Base-by-base conservation (phyloP, 1,140 invertebrate species). In the Megalopta genalis region DNA sequence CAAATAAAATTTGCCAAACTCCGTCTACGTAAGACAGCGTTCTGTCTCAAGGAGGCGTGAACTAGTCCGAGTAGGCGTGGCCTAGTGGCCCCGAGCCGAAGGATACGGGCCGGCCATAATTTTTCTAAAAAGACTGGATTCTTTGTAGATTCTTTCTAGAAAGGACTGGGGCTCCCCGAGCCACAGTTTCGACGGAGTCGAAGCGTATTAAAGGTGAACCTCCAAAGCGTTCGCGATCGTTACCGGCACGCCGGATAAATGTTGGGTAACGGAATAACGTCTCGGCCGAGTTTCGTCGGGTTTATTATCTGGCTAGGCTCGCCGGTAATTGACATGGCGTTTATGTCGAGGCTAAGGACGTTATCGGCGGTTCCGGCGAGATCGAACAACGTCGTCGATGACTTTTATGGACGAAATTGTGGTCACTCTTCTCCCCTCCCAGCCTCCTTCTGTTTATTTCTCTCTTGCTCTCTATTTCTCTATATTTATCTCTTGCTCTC, bases 311-410 rank as follows among this genome's bases (percentile, higher is more conserved):
- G 62, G 10, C n/a, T 25, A 46, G 49, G 62, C 46, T 54, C 1
- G 59, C 52, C 67, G 18, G n/a, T 77, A 77, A 77, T 71, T 71
- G 75, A 71, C 75, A 42, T 63, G 75, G 59, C 75, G 59, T 52
- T 77, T 71, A 63, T 21, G 75, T 71, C 75, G 57, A 54, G 7
- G 42, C 59, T 52, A 27, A 49, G 67, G 52, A 77, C 67, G 59
- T 69, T 71, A 71, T 77, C 76, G 60, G 18, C 46, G 59, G 52
- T 70, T 54, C 46, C n/a, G 32, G 64, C 27, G 9, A 25, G 46
- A 77, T 70, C 25, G 75, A 39, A 77, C 57, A 21, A 21, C 54
- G 57, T 57, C 46, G 49, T 21, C 76, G 76, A 42, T 49, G 49
- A 64, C 54, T 59, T 72, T 78, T 72, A 78, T 71, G 12, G 60